Percentiles rank a stretch among this genome's conserved stretches.
Evolutionary conservation across 2,113 vertebrate species (phyloP).

Genomic region (Lathamus discolor): DNA sequence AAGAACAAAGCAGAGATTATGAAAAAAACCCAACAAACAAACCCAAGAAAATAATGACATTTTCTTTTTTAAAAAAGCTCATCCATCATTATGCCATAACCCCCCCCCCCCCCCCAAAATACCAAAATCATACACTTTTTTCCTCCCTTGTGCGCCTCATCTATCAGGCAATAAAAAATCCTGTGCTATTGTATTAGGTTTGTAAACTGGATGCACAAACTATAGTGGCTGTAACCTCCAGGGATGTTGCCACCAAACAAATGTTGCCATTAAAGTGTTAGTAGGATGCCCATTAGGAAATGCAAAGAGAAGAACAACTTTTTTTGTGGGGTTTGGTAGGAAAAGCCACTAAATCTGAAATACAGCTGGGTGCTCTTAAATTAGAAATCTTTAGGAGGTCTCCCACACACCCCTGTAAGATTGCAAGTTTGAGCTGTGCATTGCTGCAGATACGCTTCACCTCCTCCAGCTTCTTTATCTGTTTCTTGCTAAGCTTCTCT

Average conservation of each 20-base stretch:
- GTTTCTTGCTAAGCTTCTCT: slow-evolving; percentile 15
- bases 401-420: slow-evolving; percentile 25
- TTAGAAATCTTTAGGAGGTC: slow-evolving; percentile 33
- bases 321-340: background rate
- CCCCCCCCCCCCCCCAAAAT: background rate
- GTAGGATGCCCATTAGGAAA: slow-evolving; percentile 37
- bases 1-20: slow-evolving; percentile 18
- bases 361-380: slow-evolving; percentile 33
- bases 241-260: slow-evolving; percentile 39
- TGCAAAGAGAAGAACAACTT: background rate
- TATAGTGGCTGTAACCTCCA: background rate
- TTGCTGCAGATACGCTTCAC: slow-evolving; percentile 14
- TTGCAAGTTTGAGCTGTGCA: background rate
- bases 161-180: background rate
- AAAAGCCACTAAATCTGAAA: slow-evolving; percentile 33
- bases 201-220: background rate
- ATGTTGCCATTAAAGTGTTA: background rate
- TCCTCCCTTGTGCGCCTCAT: background rate
- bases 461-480: slow-evolving; percentile 24
- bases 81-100: background rate
- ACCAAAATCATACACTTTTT: background rate
- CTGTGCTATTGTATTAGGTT: background rate
- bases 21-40: background rate
- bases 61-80: background rate
- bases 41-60: background rate